Base-by-base conservation (phyloP, 92 coral and sea anemone genomes). In the Anthopleura xanthogrammica region DNA sequence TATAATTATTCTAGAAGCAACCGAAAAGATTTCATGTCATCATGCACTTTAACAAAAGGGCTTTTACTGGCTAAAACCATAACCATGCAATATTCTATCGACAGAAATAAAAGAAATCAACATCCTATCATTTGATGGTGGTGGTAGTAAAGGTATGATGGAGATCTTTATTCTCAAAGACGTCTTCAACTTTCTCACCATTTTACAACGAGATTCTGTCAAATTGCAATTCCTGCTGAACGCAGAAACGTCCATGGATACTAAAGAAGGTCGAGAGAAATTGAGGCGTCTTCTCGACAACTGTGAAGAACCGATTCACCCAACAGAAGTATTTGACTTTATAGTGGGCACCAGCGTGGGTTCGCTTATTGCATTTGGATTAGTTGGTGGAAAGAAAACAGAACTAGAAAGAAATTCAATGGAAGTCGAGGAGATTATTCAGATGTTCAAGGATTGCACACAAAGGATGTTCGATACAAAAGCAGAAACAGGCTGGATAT, bases 311-410 rank as follows among this genome's bases (percentile, higher is more conserved):
- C 87, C 87, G 1, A 77, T 84, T 43, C 87, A 84, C 60, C 87
- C 87, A 64, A 84, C 87, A 4, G 76, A 84, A 42, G 58, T 84
- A 10, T 77, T 77, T 60, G 56, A 84, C 72, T 62, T 84, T 9
- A 84, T 84, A 22, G 77, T 84, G 8, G 76, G 87, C 43, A 84
- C 87, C 29, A 84, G 87, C 36, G 77, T 82, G 4, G 87, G 87
- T 48, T 72, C 87, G 10, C 84, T 84, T 12, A 84, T 84, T 55
- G 87, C 87, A 10, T 84, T 84, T 60, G 84, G 87, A 12, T 70
- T 84, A 17, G 84, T 84, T 13, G 83, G 84, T 17, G 87, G 87
- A 43, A 84, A 84, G 54, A 68, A 68, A 22, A 10, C 75, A 68
- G n/a, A 43, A 8, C 20, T 43, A 0, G 77, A 60, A 41, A 20